Base-by-base conservation (phyloP, 2,797 vertebrate genomes). In the Enteromius mattozi region DNA sequence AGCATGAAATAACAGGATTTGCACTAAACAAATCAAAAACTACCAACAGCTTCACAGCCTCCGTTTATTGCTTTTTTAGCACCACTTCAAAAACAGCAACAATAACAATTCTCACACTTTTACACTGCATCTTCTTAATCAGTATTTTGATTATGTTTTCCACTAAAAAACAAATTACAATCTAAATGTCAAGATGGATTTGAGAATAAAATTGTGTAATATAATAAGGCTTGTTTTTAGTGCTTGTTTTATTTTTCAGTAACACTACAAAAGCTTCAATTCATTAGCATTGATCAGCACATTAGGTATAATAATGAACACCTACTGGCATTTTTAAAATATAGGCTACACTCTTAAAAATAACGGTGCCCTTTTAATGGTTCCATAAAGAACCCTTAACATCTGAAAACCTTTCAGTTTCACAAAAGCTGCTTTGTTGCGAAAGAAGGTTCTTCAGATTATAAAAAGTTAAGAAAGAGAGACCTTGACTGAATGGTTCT, bases 61-160 rank as follows among this genome's bases (percentile, higher is more conserved):
- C 51, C n/a, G 30, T 66, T 84, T 21, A 81, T 72, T 86, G 80
- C 30, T 45, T 71, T 82, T 81, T 68, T 81, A 86, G 69, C 40
- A 69, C 49, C 49, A 30, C 80, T 75, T 8, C 13, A 74, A 59
- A 30, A 63, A 74, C 21, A 81, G 47, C 78, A n/a, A 77, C 56
- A 66, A 51, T 40, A 24, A 47, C n/a, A 3, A 30, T 47, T 76
- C n/a, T 51, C 63, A 16, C 71, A 27, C 70, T 65, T 45, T 30
- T 47, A 78, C 35, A 78, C 24, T 7, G 37, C 59, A 63, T 30
- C 1, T 13, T 78, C 37, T 45, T 30, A 42, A 63, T 61, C 35
- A 17, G 35, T 63, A 45, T 63, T 30, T 65, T 30, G n/a, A 1
- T 14, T 56, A 56, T 40, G 35, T 17, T 77, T 59, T 59, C n/a